These are phyloP conservation scores for Pao palembangensis DNA, from an alignment of 2,113 vertebrate genomes.

Conservation along the genomic window DNA sequence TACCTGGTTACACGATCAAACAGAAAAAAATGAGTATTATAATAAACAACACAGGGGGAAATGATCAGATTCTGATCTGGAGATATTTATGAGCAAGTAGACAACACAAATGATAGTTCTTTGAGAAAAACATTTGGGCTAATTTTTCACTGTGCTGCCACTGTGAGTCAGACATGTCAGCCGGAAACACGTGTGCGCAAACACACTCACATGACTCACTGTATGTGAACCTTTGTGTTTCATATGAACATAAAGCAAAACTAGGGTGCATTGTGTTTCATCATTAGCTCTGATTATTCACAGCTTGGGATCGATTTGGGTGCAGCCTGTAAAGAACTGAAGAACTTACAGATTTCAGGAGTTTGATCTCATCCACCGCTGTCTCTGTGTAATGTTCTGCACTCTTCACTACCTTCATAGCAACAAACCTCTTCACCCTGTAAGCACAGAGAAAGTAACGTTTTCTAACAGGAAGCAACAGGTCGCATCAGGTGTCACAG, in stretches of 20 bases:
- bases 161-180: too few relatives aligned
- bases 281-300: too few relatives aligned
- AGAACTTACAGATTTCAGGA: slow-evolving; percentile 89
- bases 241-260: too few relatives aligned
- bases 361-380: slow-evolving; percentile 94
- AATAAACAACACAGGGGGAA: background rate
- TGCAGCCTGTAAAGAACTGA: background rate
- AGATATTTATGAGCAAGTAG: background rate
- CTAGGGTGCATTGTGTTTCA: too few relatives aligned
- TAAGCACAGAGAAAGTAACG: slow-evolving; percentile 35
- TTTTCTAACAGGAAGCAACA: slow-evolving; percentile 19
- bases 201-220: background rate
- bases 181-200: too few relatives aligned
- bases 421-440: slow-evolving; percentile 93
- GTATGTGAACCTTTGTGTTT: background rate
- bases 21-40: slow-evolving; percentile 9
- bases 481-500: slow-evolving; percentile 8
- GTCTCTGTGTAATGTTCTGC: slow-evolving; percentile 98
- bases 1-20: slow-evolving; percentile 65
- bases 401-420: slow-evolving; percentile 99
- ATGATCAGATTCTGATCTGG: background rate
- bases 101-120: background rate
- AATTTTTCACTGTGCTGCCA: too few relatives aligned
- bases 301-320: too few relatives aligned
- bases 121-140: background rate